A percentile compares a stretch with the other conserved stretches of the same genome.
Evolutionary conservation across 2,113 vertebrate genomes (phyloP).

Genomic region (Numenius arquata): DNA sequence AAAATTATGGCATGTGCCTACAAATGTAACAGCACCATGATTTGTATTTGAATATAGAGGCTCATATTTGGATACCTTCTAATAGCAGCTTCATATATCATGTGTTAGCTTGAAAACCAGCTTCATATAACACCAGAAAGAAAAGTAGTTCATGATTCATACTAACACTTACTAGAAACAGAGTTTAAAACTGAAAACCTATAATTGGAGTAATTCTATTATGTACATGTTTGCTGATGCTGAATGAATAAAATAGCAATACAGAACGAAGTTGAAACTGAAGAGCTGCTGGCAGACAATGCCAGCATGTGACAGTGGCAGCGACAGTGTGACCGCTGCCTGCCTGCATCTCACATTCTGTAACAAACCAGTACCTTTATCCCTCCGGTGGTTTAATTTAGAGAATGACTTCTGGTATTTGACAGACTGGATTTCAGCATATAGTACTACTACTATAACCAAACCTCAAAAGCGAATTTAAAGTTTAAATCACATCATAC

Average conservation of each 20-base stretch:
- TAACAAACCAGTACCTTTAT: background rate
- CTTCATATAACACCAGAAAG: background rate
- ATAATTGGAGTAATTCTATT: background rate
- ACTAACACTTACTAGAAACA: background rate
- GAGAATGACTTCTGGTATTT: background rate
- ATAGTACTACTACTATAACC: background rate
- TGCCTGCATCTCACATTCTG: background rate
- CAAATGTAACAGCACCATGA: background rate
- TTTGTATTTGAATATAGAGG: background rate
- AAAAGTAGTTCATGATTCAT: background rate
- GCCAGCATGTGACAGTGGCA: background rate
- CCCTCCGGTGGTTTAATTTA: background rate
- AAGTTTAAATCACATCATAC: background rate
- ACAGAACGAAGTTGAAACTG: accelerated
- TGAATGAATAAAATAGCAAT: background rate
- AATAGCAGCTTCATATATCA: background rate
- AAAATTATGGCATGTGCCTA: background rate
- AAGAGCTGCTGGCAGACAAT: background rate
- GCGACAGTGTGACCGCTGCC: background rate
- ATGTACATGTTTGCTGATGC: background rate
- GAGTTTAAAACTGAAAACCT: background rate
- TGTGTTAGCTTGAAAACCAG: background rate
- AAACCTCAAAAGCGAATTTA: background rate
- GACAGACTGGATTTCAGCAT: background rate
- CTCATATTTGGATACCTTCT: background rate